Evolutionary conservation across 2,888 invertebrate genomes (phyloP), one percentile per base, ranked within the genome.

Genomic region (Empis stercorea): DNA sequence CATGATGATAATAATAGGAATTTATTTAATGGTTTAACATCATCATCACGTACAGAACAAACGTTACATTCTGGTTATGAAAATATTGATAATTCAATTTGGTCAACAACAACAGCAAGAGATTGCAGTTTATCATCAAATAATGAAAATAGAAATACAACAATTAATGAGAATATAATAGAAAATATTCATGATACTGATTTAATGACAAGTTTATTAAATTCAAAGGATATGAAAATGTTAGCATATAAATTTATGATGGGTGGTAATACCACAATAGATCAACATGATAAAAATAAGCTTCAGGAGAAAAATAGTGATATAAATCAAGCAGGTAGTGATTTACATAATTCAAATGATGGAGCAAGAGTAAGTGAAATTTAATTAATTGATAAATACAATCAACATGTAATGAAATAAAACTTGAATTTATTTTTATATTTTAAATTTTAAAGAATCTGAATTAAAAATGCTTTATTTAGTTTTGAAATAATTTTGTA

Each of bases 171-270:
- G 2, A 4, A 2, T 36, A 4, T 41, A 7, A 20, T 14, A 14
- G 23, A 43, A 9, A 41, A 37, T 41, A 44, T 48, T 37, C 42
- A 44, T 4, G 50, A 52, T 36, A 48, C 42, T 40, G 50, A 52
- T 38, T 14, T 50, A n/a, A 47, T 50, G 45, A 46, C 48, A 36
- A 39, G 46, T 30, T 44, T 52, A 38, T 17, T 52, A 5, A 52
- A 52, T 42, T 48, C 52, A 15, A 40, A 43, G 10, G 52, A 52
- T 30, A 40, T 51, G 23, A 40, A 46, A 40, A 43, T 44, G 14
- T 23, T 51, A 17, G 51, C 49, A 13, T 51, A 51, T 34, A 49
- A 51, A 41, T 46, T 51, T 30, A 49, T 51, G 49, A 44, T 34
- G 13, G n/a, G n/a, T 34, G 23, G 23, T 27, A 27, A 27, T 27